phyloP scores from a whole-genome alignment of 2,888 invertebrate genomes.

The Ectemnius cavifrons region DNA sequence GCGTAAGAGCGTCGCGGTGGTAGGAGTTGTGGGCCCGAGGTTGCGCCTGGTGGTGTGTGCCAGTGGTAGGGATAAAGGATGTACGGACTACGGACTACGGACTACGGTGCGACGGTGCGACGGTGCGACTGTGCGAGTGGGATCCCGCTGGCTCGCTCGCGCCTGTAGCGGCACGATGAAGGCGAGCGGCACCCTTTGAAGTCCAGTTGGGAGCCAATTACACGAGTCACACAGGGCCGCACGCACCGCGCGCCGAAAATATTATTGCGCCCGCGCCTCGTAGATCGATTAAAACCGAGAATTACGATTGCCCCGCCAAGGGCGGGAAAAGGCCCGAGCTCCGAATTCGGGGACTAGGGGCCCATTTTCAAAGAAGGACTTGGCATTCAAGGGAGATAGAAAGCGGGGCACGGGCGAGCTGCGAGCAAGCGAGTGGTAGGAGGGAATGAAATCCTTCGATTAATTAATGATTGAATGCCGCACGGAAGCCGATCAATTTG shows the following conservation, averaged over 20 bases:
- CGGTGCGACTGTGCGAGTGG: slow-evolving; percentile 12
- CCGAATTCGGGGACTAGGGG: not conserved
- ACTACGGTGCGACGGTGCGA: slow-evolving; percentile 2
- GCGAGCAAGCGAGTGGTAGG: slow-evolving; percentile 7
- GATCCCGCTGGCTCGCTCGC: slow-evolving; percentile 58
- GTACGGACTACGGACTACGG: too few species aligned
- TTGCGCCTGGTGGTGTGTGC: too few species aligned
- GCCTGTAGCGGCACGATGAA: slow-evolving; percentile 77
- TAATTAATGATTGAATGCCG: slow-evolving; percentile 65
- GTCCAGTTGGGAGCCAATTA: slow-evolving; percentile 79
- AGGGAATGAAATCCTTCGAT: slow-evolving; percentile 65
- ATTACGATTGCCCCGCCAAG: slow-evolving; percentile 65
- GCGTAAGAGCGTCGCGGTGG: not conserved
- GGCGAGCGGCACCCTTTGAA: slow-evolving; percentile 78
- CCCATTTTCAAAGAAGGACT: slow-evolving; percentile 36
- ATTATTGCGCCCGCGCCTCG: slow-evolving; percentile 67
- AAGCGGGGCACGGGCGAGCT: slow-evolving; percentile 7
- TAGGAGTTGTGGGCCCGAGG: not conserved
- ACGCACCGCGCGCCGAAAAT: slow-evolving; percentile 68
- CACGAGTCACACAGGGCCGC: slow-evolving; percentile 78
- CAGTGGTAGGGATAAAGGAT: not conserved
- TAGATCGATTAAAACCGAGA: slow-evolving; percentile 73
- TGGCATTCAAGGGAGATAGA: not conserved
- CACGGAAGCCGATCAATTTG: slow-evolving; percentile 55
- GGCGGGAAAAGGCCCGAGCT: slow-evolving; percentile 30